Percentiles rank a stretch among this genome's conserved stretches.
These are phyloP conservation scores for Synanceia verrucosa DNA, from an alignment of 2,797 vertebrate species.

Conservation along the genomic window DNA sequence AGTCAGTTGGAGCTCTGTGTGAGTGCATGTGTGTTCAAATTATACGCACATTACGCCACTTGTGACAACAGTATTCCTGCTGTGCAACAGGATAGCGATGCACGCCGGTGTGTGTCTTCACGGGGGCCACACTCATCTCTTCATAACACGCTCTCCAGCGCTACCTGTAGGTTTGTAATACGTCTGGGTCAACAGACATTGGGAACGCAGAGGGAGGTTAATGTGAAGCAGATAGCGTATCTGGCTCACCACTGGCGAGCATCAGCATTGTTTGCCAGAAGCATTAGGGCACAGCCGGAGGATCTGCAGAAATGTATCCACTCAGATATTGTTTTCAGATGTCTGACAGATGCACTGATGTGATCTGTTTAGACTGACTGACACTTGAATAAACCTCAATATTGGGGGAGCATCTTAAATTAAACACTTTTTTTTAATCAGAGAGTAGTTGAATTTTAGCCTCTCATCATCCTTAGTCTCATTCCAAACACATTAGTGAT, in stretches of 20 bases:
- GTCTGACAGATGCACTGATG: conserved; percentile 12
- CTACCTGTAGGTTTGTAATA: conserved; percentile 48
- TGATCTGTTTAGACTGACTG: conserved; percentile 24
- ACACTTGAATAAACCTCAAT: neutral
- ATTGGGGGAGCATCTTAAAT: neutral
- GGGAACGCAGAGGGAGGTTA: conserved; percentile 58
- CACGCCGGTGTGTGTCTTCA: conserved; percentile 1
- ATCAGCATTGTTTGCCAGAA: conserved; percentile 40
- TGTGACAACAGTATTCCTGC: neutral
- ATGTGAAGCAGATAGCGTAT: conserved; percentile 51
- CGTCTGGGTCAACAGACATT: conserved; percentile 56
- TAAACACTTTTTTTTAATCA: neutral
- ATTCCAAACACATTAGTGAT: neutral
- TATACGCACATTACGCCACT: conserved; percentile 19
- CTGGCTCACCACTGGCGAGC: conserved; percentile 35
- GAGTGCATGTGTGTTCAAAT: conserved; percentile 30
- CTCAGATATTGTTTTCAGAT: conserved; percentile 19
- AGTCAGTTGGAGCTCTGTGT: conserved; percentile 14
- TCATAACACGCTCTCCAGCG: conserved; percentile 10
- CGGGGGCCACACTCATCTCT: neutral
- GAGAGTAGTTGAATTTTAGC: neutral
- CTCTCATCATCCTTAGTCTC: neutral
- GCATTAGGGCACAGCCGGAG: conserved; percentile 27
- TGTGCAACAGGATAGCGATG: neutral
- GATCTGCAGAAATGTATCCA: conserved; percentile 5